phyloP scores from a whole-genome alignment of 2,888 invertebrate genomes.

The Malthinus seriepunctatus region DNA sequence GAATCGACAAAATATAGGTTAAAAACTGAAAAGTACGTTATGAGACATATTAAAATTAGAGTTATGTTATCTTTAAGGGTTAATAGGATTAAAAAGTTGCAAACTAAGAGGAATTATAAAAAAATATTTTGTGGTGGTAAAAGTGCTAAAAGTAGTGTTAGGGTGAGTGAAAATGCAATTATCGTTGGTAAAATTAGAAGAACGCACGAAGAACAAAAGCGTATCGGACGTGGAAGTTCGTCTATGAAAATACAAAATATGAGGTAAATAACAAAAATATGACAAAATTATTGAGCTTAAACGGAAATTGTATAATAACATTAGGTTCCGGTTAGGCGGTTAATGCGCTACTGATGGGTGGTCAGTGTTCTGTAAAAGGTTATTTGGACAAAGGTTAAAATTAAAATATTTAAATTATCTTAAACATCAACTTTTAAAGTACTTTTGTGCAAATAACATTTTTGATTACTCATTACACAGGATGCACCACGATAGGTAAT shows the following conservation, averaged over 20 bases:
- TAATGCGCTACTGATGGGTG: too few relatives aligned
- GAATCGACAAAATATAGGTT: conserved; percentile 26
- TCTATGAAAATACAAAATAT: conserved; percentile 54
- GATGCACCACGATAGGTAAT: too few relatives aligned
- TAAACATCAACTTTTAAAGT: too few relatives aligned
- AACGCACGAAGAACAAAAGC: conserved; percentile 50
- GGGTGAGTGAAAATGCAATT: conserved; percentile 18
- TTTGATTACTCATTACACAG: too few relatives aligned
- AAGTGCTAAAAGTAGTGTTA: not conserved
- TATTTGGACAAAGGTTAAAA: too few relatives aligned
- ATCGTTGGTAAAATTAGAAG: conserved; percentile 35
- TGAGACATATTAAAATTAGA: conserved; percentile 66
- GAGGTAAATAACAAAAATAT: conserved; percentile 42
- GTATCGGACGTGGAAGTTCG: conserved; percentile 51
- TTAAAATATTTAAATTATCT: too few relatives aligned
- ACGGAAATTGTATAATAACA: conserved; percentile 24
- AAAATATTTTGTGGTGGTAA: conserved; percentile 4
- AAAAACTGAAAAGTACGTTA: conserved; percentile 63
- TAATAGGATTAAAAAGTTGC: conserved; percentile 58
- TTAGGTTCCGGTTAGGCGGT: conserved; percentile 18
- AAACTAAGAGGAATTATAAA: conserved; percentile 37
- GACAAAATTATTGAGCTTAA: not conserved
- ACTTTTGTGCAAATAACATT: too few relatives aligned
- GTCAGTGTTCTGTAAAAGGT: too few relatives aligned
- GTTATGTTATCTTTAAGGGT: conserved; percentile 70